phyloP scores from a whole-genome alignment of 2,113 vertebrate species.

The Puma concolor region DNA sequence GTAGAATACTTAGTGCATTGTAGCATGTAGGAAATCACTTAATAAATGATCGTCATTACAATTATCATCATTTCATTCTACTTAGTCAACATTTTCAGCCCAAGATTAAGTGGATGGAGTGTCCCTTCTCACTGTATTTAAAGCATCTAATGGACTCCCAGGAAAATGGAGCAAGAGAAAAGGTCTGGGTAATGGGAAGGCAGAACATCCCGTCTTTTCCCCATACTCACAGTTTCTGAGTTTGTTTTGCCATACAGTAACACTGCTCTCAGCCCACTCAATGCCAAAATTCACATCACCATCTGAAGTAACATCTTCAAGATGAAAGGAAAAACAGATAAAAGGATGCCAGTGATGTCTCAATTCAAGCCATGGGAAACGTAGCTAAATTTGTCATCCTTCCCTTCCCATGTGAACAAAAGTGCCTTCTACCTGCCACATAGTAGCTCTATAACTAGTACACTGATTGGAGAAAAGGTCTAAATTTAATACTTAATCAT shows the following conservation, averaged over 20 bases:
- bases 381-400: slow-evolving; percentile 71
- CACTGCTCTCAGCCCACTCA: slow-evolving; percentile 59
- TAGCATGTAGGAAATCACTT: slow-evolving; percentile 6
- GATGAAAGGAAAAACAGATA: slow-evolving; percentile 67
- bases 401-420: slow-evolving; percentile 68
- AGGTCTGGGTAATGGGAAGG: background rate
- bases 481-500: slow-evolving; percentile 29
- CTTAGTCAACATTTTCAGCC: slow-evolving; percentile 24
- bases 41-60: slow-evolving; percentile 19
- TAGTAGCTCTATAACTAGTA: background rate
- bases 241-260: slow-evolving; percentile 57
- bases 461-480: background rate
- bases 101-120: background rate
- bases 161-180: background rate
- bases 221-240: slow-evolving; percentile 21
- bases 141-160: background rate
- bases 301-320: slow-evolving; percentile 80
- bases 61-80: slow-evolving; percentile 27
- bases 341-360: slow-evolving; percentile 78
- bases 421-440: slow-evolving; percentile 56
- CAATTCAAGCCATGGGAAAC: slow-evolving; percentile 69
- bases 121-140: background rate
- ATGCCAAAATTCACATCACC: slow-evolving; percentile 70
- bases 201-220: background rate
- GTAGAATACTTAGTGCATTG: slow-evolving; percentile 29